phyloP scores from a whole-genome alignment of 1,140 invertebrate species.

The Steinernema feltiae region DNA sequence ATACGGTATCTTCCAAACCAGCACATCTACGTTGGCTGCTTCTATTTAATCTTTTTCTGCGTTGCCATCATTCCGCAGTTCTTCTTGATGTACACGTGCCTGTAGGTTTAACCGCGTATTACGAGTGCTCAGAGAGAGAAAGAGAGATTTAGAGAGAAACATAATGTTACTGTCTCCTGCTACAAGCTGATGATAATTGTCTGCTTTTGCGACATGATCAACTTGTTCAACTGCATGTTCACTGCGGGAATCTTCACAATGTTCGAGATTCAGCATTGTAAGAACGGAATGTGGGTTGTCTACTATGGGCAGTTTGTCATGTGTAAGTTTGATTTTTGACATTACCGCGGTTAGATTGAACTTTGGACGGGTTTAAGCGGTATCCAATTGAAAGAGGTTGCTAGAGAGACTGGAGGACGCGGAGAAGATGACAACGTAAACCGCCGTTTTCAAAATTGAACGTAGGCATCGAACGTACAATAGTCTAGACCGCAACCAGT shows the following conservation, averaged over 20 bases:
- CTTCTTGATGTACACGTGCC: not conserved
- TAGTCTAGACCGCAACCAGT: too few relatives aligned
- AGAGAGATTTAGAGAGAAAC: not conserved
- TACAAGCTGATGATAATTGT: conserved; percentile 4
- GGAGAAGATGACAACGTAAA: too few relatives aligned
- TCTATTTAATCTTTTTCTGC: not conserved
- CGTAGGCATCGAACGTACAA: too few relatives aligned
- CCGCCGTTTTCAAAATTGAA: too few relatives aligned
- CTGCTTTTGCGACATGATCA: not conserved
- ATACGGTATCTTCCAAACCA: not conserved
- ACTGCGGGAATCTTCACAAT: not conserved
- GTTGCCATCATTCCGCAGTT: not conserved
- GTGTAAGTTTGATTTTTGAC: too few relatives aligned
- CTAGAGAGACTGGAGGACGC: too few relatives aligned
- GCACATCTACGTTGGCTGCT: not conserved
- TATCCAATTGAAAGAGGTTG: too few relatives aligned
- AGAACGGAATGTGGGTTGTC: not conserved
- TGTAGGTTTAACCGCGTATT: not conserved
- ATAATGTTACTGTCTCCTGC: not conserved
- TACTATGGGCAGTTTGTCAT: not conserved
- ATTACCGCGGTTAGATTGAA: too few relatives aligned
- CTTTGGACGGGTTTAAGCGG: too few relatives aligned
- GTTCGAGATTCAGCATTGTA: conserved; percentile 1
- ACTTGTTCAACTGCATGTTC: not conserved
- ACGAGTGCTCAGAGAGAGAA: not conserved